phyloP scores from a whole-genome alignment of 2,113 vertebrate genomes.

The Silurus meridionalis region DNA sequence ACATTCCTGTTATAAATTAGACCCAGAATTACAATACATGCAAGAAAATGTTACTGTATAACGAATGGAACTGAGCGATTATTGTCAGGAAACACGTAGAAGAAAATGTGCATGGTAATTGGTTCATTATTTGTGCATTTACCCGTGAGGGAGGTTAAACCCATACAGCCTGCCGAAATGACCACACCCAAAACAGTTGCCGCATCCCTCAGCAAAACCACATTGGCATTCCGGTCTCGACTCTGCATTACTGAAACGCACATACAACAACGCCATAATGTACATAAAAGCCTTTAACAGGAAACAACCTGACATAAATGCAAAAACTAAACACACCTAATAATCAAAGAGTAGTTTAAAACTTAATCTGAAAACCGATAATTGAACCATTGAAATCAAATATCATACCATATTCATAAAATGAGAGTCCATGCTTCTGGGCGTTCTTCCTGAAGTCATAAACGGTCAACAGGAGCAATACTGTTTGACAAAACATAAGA shows the following conservation, averaged over 20 bases:
- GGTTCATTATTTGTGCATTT: not conserved
- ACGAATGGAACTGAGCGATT: too few relatives aligned
- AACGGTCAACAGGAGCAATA: slow-evolving; percentile 92
- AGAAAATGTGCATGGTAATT: too few relatives aligned
- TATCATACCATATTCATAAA: slow-evolving; percentile 93
- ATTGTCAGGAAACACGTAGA: too few relatives aligned
- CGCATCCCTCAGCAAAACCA: slow-evolving; percentile 92
- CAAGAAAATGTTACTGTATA: too few relatives aligned
- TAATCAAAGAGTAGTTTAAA: not conserved
- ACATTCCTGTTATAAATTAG: too few relatives aligned
- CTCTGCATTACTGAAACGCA: slow-evolving; percentile 85
- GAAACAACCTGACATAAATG: not conserved
- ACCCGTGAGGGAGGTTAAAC: slow-evolving; percentile 96
- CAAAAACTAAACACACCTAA: not conserved
- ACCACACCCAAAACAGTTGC: slow-evolving; percentile 92
- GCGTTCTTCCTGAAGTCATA: slow-evolving; percentile 94
- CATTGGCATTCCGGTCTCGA: slow-evolving; percentile 95
- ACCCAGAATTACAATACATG: too few relatives aligned
- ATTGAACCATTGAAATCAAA: not conserved
- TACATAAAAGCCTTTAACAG: not conserved
- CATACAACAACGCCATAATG: not conserved
- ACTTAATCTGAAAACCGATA: not conserved
- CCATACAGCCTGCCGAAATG: slow-evolving; percentile 90
- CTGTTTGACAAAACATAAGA: slow-evolving; percentile 61
- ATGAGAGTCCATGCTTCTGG: slow-evolving; percentile 78